Evolutionary conservation across 1,140 invertebrate species (phyloP).

Genomic region (Drosophila lini): DNA sequence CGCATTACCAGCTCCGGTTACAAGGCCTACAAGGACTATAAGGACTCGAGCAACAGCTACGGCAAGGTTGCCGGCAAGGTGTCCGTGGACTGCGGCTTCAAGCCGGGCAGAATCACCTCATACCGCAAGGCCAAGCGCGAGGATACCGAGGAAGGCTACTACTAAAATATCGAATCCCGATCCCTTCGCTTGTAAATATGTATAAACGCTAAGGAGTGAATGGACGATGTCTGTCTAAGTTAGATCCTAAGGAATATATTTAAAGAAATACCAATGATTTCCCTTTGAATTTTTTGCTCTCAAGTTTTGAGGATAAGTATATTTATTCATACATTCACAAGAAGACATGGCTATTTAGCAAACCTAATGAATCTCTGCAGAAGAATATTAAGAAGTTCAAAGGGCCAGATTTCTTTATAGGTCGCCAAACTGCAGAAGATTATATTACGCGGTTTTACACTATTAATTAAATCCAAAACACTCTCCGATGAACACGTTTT

Average conservation of each 20-base stretch:
- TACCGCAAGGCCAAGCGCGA: slow-evolving; percentile 67
- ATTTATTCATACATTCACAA: neutral
- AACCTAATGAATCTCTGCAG: neutral
- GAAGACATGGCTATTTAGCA: too few species aligned
- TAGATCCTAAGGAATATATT: slow-evolving; percentile 17
- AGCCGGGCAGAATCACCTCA: slow-evolving; percentile 69
- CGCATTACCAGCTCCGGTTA: slow-evolving; percentile 47
- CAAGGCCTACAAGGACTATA: slow-evolving; percentile 21
- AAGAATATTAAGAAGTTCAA: neutral
- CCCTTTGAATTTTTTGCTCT: neutral
- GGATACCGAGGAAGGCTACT: slow-evolving; percentile 50
- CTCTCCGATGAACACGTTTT: neutral
- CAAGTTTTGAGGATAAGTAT: neutral
- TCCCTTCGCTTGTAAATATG: slow-evolving; percentile 29
- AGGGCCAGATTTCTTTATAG: neutral
- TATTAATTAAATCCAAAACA: neutral
- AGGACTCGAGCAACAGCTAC: slow-evolving; percentile 45
- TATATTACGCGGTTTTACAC: neutral
- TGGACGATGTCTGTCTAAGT: slow-evolving; percentile 18
- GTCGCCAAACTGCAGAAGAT: neutral
- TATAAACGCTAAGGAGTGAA: slow-evolving; percentile 22
- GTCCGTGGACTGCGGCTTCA: slow-evolving; percentile 75
- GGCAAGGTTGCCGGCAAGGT: slow-evolving; percentile 62
- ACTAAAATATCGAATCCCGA: slow-evolving; percentile 18
- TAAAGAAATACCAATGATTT: neutral